These are phyloP conservation scores for Chymomyza caudatula DNA, from an alignment of 2,888 invertebrate genomes.

Conservation along the genomic window DNA sequence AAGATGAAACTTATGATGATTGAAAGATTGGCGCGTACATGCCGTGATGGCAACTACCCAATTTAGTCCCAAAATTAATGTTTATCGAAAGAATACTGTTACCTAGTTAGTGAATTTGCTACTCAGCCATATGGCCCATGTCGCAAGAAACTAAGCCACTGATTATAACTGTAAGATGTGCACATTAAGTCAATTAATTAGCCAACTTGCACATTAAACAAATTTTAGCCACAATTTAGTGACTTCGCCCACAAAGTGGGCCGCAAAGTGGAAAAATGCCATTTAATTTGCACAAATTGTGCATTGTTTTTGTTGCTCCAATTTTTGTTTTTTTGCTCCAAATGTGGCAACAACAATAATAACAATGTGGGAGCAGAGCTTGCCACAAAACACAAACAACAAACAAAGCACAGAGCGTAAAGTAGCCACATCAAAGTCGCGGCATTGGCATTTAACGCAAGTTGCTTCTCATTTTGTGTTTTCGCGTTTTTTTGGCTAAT, in stretches of 20 bases:
- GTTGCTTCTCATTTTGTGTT: neutral
- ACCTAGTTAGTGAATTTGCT: no score
- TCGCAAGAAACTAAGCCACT: no score
- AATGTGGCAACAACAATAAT: neutral
- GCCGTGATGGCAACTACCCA: no score
- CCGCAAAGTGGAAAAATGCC: slow-evolving; percentile 55
- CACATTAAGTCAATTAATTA: slow-evolving; percentile 63
- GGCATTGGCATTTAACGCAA: slow-evolving; percentile 12
- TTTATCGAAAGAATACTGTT: no score
- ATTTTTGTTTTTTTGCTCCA: neutral
- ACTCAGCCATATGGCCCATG: no score
- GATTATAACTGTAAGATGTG: slow-evolving; percentile 49
- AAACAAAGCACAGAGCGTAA: neutral
- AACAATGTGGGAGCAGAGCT: neutral
- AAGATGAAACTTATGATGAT: no score
- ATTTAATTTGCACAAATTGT: slow-evolving; percentile 63
- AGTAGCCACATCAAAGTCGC: neutral
- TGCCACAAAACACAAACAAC: neutral
- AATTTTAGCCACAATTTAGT: slow-evolving; percentile 17
- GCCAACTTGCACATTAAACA: slow-evolving; percentile 39
- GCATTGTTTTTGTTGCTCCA: slow-evolving; percentile 48
- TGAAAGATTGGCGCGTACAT: no score
- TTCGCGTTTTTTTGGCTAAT: slow-evolving; percentile 33
- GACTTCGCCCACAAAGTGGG: neutral
- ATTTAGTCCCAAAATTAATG: no score